These are phyloP conservation scores for Hemibagrus guttatus DNA, from an alignment of 2,797 vertebrate species.

Conservation along the genomic window DNA sequence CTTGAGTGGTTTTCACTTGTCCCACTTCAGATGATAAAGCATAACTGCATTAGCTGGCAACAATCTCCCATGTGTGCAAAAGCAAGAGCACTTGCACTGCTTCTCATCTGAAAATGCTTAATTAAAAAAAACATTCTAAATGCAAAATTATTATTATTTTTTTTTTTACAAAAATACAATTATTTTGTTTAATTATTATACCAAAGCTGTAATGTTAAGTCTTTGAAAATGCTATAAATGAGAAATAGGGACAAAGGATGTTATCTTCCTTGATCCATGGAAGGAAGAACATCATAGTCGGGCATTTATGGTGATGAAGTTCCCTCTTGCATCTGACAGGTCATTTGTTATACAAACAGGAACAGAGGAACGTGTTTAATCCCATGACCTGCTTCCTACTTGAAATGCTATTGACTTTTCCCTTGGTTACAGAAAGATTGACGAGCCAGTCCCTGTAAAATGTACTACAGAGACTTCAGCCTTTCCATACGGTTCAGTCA, in stretches of 20 bases:
- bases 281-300: conserved; percentile 44
- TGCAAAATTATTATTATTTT: too few species aligned
- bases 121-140: not conserved
- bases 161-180: not conserved
- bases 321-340: conserved; percentile 59
- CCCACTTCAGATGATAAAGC: conserved; percentile 48
- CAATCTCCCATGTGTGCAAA: not conserved
- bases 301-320: conserved; percentile 62
- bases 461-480: conserved; percentile 64
- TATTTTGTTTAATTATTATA: not conserved
- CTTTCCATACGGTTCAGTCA: conserved; percentile 58
- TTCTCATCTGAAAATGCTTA: not conserved
- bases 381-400: conserved; percentile 60
- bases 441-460: conserved; percentile 60
- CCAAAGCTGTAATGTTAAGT: conserved; percentile 17
- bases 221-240: conserved; percentile 23
- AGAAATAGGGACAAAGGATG: conserved; percentile 46
- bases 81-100: not conserved
- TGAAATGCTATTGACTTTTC: conserved; percentile 62
- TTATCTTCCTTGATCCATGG: conserved; percentile 23
- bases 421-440: conserved; percentile 67
- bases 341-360: conserved; percentile 73
- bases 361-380: conserved; percentile 58
- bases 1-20: conserved; percentile 50
- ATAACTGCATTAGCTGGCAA: conserved; percentile 35